Evolutionary conservation across 2,888 invertebrate species (phyloP), one percentile per base, ranked within the genome.

Genomic region (Agonopterix subpropinquella): DNA sequence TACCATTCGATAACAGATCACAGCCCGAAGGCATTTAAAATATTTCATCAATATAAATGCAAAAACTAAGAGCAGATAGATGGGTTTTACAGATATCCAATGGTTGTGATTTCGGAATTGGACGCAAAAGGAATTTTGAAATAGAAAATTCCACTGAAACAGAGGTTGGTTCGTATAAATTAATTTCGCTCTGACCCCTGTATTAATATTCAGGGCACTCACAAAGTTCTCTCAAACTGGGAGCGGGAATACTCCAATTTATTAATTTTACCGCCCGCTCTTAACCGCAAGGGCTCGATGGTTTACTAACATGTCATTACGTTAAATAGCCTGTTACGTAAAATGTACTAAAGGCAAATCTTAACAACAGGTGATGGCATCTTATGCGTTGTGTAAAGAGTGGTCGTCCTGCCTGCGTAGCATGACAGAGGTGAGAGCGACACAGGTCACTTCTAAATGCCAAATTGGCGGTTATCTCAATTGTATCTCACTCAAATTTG

Each of bases 171-270:
- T 66, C 70, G 80, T 77, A 81, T 81, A 84, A 85, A 84, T 85
- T 85, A 84, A 84, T 85, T 81, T 80, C 64, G 66, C 65, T 66
- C 80, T 79, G 82, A 80, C 80, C 79, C 76, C 77, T 70, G 74
- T 81, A 81, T 86, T 86, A 84, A 85, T 84, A 86, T 85, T 86
- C 84, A 81, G 80, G 75, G 77, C 86, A 80, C 82, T 84, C 79
- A 66, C 80, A 73, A 82, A 83, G 77, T 84, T 83, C 73, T 75
- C 68, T 81, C 74, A 79, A 80, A 82, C 79, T 77, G 81, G 70
- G 72, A 73, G 71, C 70, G 71, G 77, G 77, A 77, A 79, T 80
- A 80, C 75, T 78, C 69, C 60, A 78, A 80, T 78, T 81, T 82
- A 83, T 79, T 80, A 79, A 83, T 82, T 80, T 78, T 65, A 74